phyloP scores from a whole-genome alignment of 1,140 invertebrate genomes.

The Euglossa dilemma region DNA sequence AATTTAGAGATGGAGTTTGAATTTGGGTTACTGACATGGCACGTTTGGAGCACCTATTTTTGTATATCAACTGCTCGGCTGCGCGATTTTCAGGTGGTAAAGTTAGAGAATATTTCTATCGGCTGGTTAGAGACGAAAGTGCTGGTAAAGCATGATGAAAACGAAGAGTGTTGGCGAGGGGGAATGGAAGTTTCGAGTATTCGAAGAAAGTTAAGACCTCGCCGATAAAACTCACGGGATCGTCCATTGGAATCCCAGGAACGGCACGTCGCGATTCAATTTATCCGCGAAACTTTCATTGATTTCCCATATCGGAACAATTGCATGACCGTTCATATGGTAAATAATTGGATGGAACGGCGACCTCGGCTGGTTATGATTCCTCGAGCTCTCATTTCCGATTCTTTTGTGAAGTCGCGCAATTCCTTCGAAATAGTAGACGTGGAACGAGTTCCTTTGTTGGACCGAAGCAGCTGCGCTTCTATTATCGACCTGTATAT shows the following conservation, averaged over 20 bases:
- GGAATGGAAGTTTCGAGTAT: no score
- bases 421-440: slow-evolving; percentile 23
- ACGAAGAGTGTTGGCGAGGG: no score
- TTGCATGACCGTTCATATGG: background rate
- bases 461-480: background rate
- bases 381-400: slow-evolving; percentile 2
- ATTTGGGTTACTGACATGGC: no score
- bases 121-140: no score
- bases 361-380: background rate
- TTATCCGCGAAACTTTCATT: background rate
- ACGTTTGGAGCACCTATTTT: no score
- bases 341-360: background rate
- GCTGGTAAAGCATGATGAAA: no score
- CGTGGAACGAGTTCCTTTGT: slow-evolving; percentile 33
- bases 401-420: slow-evolving; percentile 3
- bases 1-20: no score
- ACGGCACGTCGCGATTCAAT: background rate
- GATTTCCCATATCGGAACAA: background rate
- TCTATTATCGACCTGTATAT: slow-evolving; percentile 38
- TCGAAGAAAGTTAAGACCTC: no score
- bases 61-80: no score
- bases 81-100: no score
- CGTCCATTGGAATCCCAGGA: background rate
- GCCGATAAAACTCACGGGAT: no score
- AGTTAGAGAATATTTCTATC: no score